Base-by-base conservation (phyloP, 2,888 invertebrate genomes). In the Sphinx pinastri region DNA sequence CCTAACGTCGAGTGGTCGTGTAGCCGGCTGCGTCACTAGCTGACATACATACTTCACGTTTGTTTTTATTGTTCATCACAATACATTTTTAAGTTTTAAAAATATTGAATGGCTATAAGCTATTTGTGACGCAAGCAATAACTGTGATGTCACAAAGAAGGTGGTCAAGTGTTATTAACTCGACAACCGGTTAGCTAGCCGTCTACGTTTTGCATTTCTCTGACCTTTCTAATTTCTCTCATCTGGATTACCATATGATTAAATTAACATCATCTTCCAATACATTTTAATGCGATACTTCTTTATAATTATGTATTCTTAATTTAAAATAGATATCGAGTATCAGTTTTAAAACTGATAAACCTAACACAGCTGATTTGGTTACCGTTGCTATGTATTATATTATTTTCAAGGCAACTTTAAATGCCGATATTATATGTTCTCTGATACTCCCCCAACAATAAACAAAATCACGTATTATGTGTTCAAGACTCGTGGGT, bases 151-250 rank as follows among this genome's bases (percentile, higher is more conserved):
- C 71, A 72, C 70, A 52, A 58, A 60, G 67, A 49, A 19, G 47
- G 12, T 13, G 47, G 19, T 63, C 63, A 55, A 68, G 68, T 71
- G 66, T 67, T 72, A 70, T 59, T 68, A 73, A 70, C 68, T 69
- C 67, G 58, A 74, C 74, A 75, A 68, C 73, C 75, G 72, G 70
- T 71, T 74, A 74, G 55, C 72, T 72, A 67, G 71, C 70, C 72
- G 74, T 73, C 75, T 70, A 74, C 70, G 72, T 71, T 76, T 76
- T 77, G 57, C 68, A 82, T 82, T 85, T 87, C 82, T 80, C 83
- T 84, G 82, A 86, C 87, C 87, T 88, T 87, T 87, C 87, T 84
- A 85, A 84, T 86, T 88, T 88, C 84, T 81, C 84, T 83, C 74
- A 79, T 80, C 66, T 71, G 66, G 63, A 68, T 71, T 57, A 69